Base-by-base conservation (phyloP, 2,888 invertebrate species). In the Camptogramma bilineatum region DNA sequence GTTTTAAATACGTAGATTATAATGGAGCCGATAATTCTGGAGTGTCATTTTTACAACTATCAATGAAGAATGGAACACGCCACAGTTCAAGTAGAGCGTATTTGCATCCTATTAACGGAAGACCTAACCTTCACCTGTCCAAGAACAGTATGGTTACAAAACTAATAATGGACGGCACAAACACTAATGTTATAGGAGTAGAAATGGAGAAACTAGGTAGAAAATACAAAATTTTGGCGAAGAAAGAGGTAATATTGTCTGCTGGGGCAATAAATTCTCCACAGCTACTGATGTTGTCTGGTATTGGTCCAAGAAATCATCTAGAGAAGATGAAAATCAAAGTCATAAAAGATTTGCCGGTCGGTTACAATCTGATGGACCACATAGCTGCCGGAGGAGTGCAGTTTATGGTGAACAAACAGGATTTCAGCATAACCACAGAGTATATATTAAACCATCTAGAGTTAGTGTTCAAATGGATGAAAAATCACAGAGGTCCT, bases 231-330 rank as follows among this genome's bases (percentile, higher is more conserved):
- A 94, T 95, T 50, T 85, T 92, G 71, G 96, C 95, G 1, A 94
- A 87, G 47, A 96, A 95, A 77, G 96, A 96, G 86, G 95, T 97
- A 0, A 96, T 97, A 62, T 71, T 97, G 42, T 94, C 95, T 46
- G 96, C 96, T 0, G 97, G 97, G 4, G 94, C 97, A 3, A 94
- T 97, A 34, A 96, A 96, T 84, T 94, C 96, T 5, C 96, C 97
- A 0, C 96, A 97, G 81, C 80, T 97, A 5, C 86, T 98, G 17
- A 95, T 97, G 96, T 83, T 97, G 16, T 97, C 97, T 2, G 97
- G 97, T 3, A 94, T 97, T 8, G 96, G 96, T 0, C 96, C 96
- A 0, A 92, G 83, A 64, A 85, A 91, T 31, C 94, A 96, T 76
- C 86, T 96, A 53, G 86, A 92, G 64, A 84, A 93, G 1, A 78